Evolutionary conservation across 2,888 invertebrate genomes (phyloP), one percentile per base, ranked within the genome.

Genomic region (Exephanes ischioxanthus): DNA sequence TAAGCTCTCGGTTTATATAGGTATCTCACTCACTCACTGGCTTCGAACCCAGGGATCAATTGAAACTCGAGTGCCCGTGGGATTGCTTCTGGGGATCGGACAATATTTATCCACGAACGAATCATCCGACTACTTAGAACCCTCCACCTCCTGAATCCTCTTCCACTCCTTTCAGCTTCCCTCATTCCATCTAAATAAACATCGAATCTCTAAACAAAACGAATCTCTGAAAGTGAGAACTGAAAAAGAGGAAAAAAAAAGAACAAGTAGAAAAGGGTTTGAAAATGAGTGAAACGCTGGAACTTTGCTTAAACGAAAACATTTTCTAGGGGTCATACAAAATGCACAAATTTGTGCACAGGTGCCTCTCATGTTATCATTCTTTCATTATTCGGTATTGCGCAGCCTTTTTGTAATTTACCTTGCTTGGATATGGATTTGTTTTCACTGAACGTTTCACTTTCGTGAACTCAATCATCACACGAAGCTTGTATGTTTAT

Each of bases 61-160:
- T 73, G 80, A 80, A 73, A 80, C 73, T 80, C 80, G 73, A 73
- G 73, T 67, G 73, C 73, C 73, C 73, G 73, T 73, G 67, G 80
- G 45, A 73, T 45, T 41, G 67, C 67, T 67, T 19, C 63, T 30
- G 55, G 73, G 73, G 45, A 73, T 80, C 66, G 73, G 80, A 73
- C 80, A 80, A 80, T 80, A 80, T 80, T 80, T 80, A 80, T 80
- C 73, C 73, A 73, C 73, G 80, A 73, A 53, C 67, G 67, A 73
- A 73, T 80, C 73, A 67, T 73, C 72, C 73, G 73, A 80, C 73
- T 80, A 67, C 73, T 73, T 67, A 73, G 33, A 58, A 45, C 30
- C 30, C 66, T 53, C 53, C 77, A 51, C 33, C 66, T 51, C 7
- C 76, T 19, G 48, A 61, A 66, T 33, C 22, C 67, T 58, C 58